Base-by-base conservation (phyloP, 64 coral and sea anemone species). In the Stichodactyla helianthus region DNA sequence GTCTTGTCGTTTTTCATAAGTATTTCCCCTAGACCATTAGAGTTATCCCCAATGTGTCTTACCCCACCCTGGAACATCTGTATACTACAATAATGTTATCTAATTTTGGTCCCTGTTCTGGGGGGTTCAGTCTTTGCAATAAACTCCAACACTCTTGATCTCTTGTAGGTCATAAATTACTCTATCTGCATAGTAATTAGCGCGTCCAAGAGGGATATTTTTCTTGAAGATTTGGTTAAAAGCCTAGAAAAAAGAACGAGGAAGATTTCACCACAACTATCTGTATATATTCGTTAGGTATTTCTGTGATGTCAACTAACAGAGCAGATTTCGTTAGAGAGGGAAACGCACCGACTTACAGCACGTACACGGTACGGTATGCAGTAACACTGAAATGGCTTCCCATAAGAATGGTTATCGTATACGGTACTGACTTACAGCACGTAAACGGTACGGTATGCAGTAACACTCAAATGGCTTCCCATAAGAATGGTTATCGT, bases 161-260 rank as follows among this genome's bases (percentile, higher is more conserved):
- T 92, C 90, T 67, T 85, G 54, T 55, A 92, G 57, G 85, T 92
- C 85, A 35, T 92, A 92, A 20, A 92, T 31, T 25, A 92, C 90
- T 82, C 90, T 80, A 67, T 92, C 90, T 17, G 90, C 90, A 51
- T 92, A 86, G 51, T 92, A 92, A 59, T 92, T 92, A 9, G 90
- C 90, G 7, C 85, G 84, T 11, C 84, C 90, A 25, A 92, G 77
- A 6, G 85, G 78, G 18, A 82, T 86, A 23, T 87, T 27, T 54
- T 92, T 92, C 84, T 70, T 92, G 78, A 92, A 92, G 27, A 92
- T 87, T 22, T 92, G 74, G 56, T 87, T 58, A 79, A 92, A 92
- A 18, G 90, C 90, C 90, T 92, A n/a, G n/a, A 44, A 55, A 83
- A 82, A 76, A 28, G 57, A 20, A 79, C 20, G 5, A 54, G n/a